Conservation (phyloP, 2,113 vertebrate genomes). For the Ophthalmotilapia sp. region DNA sequence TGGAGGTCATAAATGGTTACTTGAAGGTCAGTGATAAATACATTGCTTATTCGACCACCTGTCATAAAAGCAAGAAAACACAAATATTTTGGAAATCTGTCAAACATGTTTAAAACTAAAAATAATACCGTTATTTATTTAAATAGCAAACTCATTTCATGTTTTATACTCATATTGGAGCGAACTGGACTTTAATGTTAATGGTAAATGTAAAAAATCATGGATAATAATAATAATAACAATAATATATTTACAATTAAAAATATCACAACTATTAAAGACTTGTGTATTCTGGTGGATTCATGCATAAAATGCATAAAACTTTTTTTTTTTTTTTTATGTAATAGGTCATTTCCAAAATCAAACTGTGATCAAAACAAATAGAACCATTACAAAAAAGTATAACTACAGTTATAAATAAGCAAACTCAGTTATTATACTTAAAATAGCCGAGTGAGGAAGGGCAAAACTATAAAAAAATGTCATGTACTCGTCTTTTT, state of each 20-base stretch:
- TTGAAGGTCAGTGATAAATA: background rate
- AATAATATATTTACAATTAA: accelerated
- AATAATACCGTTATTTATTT: accelerated
- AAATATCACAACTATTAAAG: background rate
- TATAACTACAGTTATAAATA: background rate
- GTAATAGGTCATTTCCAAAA: too few relatives aligned
- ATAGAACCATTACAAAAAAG: accelerated
- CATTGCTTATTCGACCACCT: background rate
- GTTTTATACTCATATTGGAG: background rate
- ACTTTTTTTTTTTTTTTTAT: too few relatives aligned
- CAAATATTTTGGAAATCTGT: background rate
- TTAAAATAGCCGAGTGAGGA: background rate
- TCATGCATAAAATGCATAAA: background rate
- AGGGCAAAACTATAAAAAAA: accelerated
- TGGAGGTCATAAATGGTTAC: background rate
- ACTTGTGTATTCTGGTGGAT: background rate
- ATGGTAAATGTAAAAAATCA: accelerated
- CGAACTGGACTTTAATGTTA: accelerated
- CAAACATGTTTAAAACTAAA: background rate
- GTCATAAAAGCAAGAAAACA: background rate
- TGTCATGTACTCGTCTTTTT: background rate
- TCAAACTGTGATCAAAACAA: accelerated
- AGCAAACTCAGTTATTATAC: background rate
- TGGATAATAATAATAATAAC: background rate
- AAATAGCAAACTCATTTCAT: accelerated